Evolutionary conservation across 2,888 invertebrate species (phyloP), one percentile per base, ranked within the genome.

Genomic region (Blera fallax): DNA sequence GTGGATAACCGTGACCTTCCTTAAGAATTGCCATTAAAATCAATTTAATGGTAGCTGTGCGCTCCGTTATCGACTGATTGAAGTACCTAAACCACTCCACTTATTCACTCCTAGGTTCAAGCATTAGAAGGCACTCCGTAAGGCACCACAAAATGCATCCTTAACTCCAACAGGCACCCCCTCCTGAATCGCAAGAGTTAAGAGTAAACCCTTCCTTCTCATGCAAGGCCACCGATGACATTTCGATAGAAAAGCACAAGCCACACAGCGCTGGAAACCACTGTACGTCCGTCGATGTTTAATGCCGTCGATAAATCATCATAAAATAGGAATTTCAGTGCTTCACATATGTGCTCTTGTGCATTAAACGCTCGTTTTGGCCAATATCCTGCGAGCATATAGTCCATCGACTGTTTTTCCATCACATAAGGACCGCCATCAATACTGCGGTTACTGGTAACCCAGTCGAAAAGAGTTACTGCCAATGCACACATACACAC

Each of bases 281-380:
- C 34, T 29, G 14, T 40, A n/a, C 24, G 24, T 3, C 40, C 14
- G 45, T 37, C 56, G 48, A 16, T 48, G 21, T 58, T 52, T 77
- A 77, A 60, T 77, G 58, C 10, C 58, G 50, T 32, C 2, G n/a
- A 74, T 84, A 56, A 54, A 74, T 79, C 74, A 79, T 84, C 62
- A 79, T 84, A 79, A 84, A 79, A 79, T 32, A 62, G 56, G 64
- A 69, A 73, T 84, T 74, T 24, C 34, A 56, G 40, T 84, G 74
- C 64, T 32, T 74, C 84, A 70, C 74, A 79, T 58, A 56, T 79
- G 79, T 52, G 69, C 34, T 56, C 69, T 32, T 70, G 79, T 84
- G 74, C 65, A 74, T 73, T 58, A 52, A 73, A 73, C 21, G 54
- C 79, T 84, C 78, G 50, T 67, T 79, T 65, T 73, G 60, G 62